A percentile compares a stretch with the other conserved stretches of the same genome.
Conservation (phyloP, 2,113 vertebrate species). For the Larimichthys crocea region DNA sequence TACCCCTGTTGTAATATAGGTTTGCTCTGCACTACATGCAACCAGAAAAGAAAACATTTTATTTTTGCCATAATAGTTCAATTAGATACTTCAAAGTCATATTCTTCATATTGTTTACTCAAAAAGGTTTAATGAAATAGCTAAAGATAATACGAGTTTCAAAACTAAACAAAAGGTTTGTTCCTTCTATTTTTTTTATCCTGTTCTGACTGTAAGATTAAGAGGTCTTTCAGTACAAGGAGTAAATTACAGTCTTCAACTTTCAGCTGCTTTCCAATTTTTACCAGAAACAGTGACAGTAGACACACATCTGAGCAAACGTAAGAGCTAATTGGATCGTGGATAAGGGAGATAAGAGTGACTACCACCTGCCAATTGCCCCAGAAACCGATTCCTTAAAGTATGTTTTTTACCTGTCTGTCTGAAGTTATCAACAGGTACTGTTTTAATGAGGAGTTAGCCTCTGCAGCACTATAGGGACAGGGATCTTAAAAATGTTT, state of each 20-base stretch:
- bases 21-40: not conserved
- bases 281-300: not conserved
- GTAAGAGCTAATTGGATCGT: slow-evolving; percentile 13
- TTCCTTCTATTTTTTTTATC: not conserved
- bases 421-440: slow-evolving; percentile 49
- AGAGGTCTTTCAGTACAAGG: not conserved
- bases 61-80: no score
- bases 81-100: not conserved
- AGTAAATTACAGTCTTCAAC: not conserved
- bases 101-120: not conserved
- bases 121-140: not conserved
- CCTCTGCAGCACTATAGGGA: slow-evolving; percentile 4
- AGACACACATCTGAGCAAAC: slow-evolving; percentile 3
- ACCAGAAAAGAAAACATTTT: not conserved
- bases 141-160: not conserved
- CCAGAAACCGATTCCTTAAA: slow-evolving; percentile 15
- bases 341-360: slow-evolving; percentile 4
- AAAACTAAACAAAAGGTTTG: not conserved
- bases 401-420: slow-evolving; percentile 7
- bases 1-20: not conserved
- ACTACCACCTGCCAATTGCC: slow-evolving; percentile 15
- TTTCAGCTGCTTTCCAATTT: not conserved
- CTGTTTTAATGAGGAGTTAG: slow-evolving; percentile 41
- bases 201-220: not conserved
- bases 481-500: not conserved